Evolutionary conservation across 2,888 invertebrate genomes (phyloP).

Genomic region (Disparrhopalites patrizii): DNA sequence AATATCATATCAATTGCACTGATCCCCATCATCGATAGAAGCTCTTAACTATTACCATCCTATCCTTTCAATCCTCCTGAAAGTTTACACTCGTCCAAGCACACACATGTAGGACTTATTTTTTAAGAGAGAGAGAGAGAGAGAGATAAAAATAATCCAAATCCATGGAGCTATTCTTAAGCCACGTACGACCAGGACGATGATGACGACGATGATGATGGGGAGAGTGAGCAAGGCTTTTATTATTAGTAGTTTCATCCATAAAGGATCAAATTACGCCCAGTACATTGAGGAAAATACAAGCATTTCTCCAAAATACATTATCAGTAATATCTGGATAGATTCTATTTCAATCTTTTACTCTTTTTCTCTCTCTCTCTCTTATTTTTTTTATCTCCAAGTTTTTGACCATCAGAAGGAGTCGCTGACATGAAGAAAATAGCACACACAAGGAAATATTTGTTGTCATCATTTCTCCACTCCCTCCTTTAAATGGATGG

Average conservation of each 20-base stretch:
- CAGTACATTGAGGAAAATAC: neutral
- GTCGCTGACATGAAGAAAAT: too few species aligned
- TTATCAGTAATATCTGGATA: too few species aligned
- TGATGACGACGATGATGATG: too few species aligned
- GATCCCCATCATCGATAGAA: slow-evolving; percentile 29
- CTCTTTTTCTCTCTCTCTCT: neutral
- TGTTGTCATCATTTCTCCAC: neutral
- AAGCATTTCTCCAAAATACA: too few species aligned
- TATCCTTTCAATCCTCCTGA: slow-evolving; percentile 2
- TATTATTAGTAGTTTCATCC: slow-evolving; percentile 18
- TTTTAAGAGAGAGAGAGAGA: neutral
- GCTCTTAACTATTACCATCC: slow-evolving; percentile 1
- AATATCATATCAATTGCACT: slow-evolving; percentile 32
- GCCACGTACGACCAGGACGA: too few species aligned
- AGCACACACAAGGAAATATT: too few species aligned
- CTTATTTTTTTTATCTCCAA: too few species aligned
- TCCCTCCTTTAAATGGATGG: too few species aligned
- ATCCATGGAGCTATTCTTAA: slow-evolving; percentile 13
- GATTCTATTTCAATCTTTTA: slow-evolving; percentile 1
- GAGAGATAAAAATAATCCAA: slow-evolving; percentile 12
- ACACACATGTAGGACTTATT: slow-evolving; percentile 15
- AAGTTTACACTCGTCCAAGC: neutral
- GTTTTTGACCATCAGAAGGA: too few species aligned
- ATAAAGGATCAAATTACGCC: slow-evolving; percentile 14
- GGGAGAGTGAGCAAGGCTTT: too few species aligned